Percentiles rank a stretch among this genome's conserved stretches.
Conservation (phyloP, 2,113 vertebrate genomes). For the Oryzias celebensis region DNA sequence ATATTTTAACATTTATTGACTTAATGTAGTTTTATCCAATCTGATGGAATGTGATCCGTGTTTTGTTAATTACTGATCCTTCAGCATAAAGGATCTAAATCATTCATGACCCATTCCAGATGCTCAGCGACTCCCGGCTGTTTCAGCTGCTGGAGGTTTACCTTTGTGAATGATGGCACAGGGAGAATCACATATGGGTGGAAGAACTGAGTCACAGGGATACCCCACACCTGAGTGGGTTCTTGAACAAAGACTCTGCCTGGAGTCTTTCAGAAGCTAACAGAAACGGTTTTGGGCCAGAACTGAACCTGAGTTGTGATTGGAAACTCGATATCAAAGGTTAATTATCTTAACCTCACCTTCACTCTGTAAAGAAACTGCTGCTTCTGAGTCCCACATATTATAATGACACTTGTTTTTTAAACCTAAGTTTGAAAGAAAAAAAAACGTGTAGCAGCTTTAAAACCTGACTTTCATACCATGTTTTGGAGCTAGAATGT, state of each 20-base stretch:
- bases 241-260: conserved; percentile 31
- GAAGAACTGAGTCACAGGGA: conserved; percentile 10
- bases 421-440: too few relatives aligned
- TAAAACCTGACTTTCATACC: too few relatives aligned
- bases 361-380: too few relatives aligned
- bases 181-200: conserved; percentile 24
- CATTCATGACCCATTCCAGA: conserved; percentile 59
- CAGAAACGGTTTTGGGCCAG: neutral
- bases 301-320: conserved; percentile 5
- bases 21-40: conserved; percentile 3
- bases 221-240: conserved; percentile 23
- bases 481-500: too few relatives aligned
- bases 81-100: conserved; percentile 39
- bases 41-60: neutral
- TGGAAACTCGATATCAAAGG: too few relatives aligned
- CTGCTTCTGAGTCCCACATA: too few relatives aligned
- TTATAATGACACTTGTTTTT: too few relatives aligned
- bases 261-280: conserved; percentile 1
- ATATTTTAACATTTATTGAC: neutral
- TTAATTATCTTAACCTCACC: too few relatives aligned
- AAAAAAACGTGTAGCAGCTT: too few relatives aligned
- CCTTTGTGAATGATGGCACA: conserved; percentile 27
- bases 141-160: neutral
- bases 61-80: conserved; percentile 19
- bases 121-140: conserved; percentile 59